A percentile compares a stretch with the other conserved stretches of the same genome.
These are phyloP conservation scores for Eremobia ochroleuca DNA, from an alignment of 2,888 invertebrate genomes.

Conservation along the genomic window DNA sequence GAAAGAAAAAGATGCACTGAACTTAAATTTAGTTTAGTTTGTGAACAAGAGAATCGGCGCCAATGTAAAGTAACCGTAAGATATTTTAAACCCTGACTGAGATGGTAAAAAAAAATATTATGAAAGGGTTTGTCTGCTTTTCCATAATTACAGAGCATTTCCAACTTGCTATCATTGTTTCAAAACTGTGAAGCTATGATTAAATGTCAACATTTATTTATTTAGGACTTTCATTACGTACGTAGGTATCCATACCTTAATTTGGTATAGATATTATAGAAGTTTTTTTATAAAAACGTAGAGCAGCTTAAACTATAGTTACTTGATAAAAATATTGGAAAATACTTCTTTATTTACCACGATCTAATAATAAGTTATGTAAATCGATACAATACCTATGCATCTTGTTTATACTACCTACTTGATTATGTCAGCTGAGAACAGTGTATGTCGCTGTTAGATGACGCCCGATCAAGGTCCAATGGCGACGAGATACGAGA, in stretches of 20 bases:
- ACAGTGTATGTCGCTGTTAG: conserved; percentile 54
- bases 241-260: not conserved
- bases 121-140: not conserved
- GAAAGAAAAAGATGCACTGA: no score
- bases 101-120: not conserved
- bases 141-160: not conserved
- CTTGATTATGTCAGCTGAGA: conserved; percentile 33
- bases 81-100: not conserved
- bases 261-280: not conserved
- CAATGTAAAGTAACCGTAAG: not conserved
- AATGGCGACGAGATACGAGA: conserved; percentile 44
- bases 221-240: no score
- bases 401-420: conserved; percentile 22
- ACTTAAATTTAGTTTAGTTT: no score
- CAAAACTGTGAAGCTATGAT: not conserved
- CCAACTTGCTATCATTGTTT: not conserved
- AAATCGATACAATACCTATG: conserved; percentile 58
- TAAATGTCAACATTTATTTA: not conserved
- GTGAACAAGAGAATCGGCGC: no score
- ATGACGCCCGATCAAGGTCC: conserved; percentile 74
- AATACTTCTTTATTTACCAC: conserved; percentile 35
- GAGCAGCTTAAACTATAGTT: not conserved
- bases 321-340: not conserved
- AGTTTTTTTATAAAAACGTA: not conserved
- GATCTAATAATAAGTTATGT: conserved; percentile 48